Evolutionary conservation across 2,888 invertebrate species (phyloP), one percentile per base, ranked within the genome.

Genomic region (Erebia ligea): DNA sequence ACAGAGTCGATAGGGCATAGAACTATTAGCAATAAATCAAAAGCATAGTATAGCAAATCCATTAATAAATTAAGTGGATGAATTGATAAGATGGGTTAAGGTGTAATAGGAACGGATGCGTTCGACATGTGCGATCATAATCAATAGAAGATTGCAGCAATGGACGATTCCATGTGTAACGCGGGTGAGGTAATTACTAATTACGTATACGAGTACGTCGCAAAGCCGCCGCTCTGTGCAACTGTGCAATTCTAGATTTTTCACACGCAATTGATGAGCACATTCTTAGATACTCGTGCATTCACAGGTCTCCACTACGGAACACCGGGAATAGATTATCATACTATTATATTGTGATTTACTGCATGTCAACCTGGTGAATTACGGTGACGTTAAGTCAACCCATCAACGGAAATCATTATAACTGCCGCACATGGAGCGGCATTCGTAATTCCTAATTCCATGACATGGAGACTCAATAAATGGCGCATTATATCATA

Each of bases 141-240:
- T 89, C 86, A 84, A 86, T 87, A 84, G 86, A 83, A 84, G 86
- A 89, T 90, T 90, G 84, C 85, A 79, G 85, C 82, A 71, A 75
- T 75, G 75, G 74, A 77, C 76, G 81, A 82, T 82, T 84, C 81
- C 82, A 84, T 84, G 84, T 86, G 83, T 80, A 85, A 82, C 79
- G 81, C 80, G 79, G 80, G 78, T 79, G 80, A 79, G 81, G 83
- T 88, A 90, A 89, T 90, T 89, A 90, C 84, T n/a, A n/a, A n/a
- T n/a, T n/a, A n/a, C n/a, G n/a, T n/a, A n/a, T n/a, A n/a, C n/a
- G n/a, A n/a, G 78, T 78, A 77, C 72, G 71, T 74, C 76, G 82
- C 79, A 83, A 82, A 85, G 81, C 82, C 83, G 73, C 77, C 54
- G 54, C 54, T 54, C 54, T 54, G 54, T 19, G 10, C 54, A 19